These are phyloP conservation scores for Dendrolimus kikuchii DNA, from an alignment of 1,140 invertebrate genomes.

Conservation along the genomic window DNA sequence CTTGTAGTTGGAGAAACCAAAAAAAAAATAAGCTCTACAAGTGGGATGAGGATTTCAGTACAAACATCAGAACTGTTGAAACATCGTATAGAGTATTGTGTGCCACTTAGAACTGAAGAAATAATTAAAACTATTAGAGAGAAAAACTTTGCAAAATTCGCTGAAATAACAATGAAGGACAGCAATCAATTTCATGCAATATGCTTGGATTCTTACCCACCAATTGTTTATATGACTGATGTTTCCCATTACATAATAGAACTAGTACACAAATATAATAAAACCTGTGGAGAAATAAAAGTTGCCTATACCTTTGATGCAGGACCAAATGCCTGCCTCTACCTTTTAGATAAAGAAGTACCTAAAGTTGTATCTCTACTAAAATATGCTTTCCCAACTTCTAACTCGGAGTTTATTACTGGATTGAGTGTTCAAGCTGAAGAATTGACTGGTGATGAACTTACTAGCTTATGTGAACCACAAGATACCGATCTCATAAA, in stretches of 20 bases:
- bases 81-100: constrained; percentile 79
- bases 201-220: constrained; percentile 95
- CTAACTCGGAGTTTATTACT: constrained; percentile 44
- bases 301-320: constrained; percentile 98
- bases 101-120: constrained; percentile 79
- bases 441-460: constrained; percentile 33
- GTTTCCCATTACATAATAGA: constrained; percentile 85
- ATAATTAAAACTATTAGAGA: constrained; percentile 86
- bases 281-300: constrained; percentile 73
- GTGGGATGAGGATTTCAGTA: constrained; percentile 91
- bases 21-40: constrained; percentile 92
- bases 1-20: constrained; percentile 90
- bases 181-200: constrained; percentile 98
- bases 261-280: constrained; percentile 90
- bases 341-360: constrained; percentile 85
- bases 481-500: constrained; percentile 77
- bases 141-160: constrained; percentile 91
- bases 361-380: constrained; percentile 77
- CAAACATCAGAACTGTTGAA: constrained; percentile 89
- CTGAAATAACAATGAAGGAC: constrained; percentile 96
- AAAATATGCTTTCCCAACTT: constrained; percentile 81
- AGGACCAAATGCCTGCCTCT: constrained; percentile 96
- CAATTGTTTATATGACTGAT: constrained; percentile 94
- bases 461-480: constrained; percentile 42
- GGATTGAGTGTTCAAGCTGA: constrained; percentile 25